A percentile compares a stretch with the other conserved stretches of the same genome.
phyloP scores from a whole-genome alignment of 2,797 vertebrate genomes.

The Coregonus sp. region DNA sequence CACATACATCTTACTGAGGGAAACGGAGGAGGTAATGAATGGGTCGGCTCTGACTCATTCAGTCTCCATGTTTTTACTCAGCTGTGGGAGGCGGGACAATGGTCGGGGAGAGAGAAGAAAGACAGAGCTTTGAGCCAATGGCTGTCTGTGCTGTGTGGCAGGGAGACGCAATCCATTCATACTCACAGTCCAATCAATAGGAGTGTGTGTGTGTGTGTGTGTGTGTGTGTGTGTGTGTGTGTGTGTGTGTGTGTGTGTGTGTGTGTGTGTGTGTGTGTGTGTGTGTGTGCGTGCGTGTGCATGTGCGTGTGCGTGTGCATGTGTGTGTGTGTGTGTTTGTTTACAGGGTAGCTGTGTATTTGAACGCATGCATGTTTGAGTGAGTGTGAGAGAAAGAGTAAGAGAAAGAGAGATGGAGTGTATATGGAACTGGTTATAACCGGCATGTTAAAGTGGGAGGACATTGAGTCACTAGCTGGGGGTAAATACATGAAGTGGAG shows the following conservation, averaged over 20 bases:
- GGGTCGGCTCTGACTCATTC: conserved; percentile 64
- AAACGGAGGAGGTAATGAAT: conserved; percentile 69
- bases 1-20: conserved; percentile 61
- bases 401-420: neutral
- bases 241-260: neutral
- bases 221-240: neutral
- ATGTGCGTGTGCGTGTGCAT: neutral
- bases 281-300: neutral
- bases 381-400: neutral
- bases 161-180: conserved; percentile 25
- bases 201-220: conserved; percentile 28
- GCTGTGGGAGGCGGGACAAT: conserved; percentile 37
- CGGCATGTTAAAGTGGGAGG: neutral
- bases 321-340: neutral
- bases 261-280: neutral
- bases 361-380: too few species aligned
- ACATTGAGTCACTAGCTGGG: neutral
- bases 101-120: conserved; percentile 24
- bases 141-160: conserved; percentile 9
- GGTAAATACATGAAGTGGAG: neutral
- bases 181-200: conserved; percentile 43
- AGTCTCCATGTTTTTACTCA: conserved; percentile 56
- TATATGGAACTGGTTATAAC: neutral
- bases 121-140: conserved; percentile 19
- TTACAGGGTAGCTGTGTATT: too few species aligned